Conservation (phyloP, 2,888 invertebrate species). For the Bursaphelenchus okinawaensis region DNA sequence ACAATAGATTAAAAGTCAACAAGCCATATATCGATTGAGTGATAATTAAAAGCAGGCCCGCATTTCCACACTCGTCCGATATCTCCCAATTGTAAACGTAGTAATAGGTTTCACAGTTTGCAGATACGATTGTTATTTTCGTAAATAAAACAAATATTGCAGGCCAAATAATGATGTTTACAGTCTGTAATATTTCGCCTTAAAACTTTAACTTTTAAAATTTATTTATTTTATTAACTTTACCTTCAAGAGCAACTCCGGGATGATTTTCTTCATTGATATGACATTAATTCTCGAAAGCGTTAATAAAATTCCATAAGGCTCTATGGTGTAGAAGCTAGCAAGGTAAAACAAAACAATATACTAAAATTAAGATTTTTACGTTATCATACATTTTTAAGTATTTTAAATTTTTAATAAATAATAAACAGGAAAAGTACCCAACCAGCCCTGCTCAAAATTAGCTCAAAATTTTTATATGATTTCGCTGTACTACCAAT, state of each 20-base stretch:
- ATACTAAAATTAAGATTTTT: neutral
- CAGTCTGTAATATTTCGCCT: too few species aligned
- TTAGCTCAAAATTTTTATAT: too few species aligned
- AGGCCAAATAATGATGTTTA: too few species aligned
- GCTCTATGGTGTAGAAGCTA: neutral
- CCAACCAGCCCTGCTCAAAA: too few species aligned
- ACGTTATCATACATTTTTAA: neutral
- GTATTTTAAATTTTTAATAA: too few species aligned
- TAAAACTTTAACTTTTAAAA: neutral
- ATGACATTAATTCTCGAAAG: neutral
- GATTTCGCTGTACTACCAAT: too few species aligned
- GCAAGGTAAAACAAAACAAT: neutral
- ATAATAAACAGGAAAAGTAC: too few species aligned
- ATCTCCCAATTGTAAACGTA: neutral
- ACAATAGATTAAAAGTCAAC: neutral
- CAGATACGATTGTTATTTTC: too few species aligned
- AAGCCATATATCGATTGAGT: neutral
- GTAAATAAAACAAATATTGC: too few species aligned
- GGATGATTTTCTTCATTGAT: neutral
- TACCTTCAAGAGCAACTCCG: neutral
- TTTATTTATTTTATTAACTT: neutral
- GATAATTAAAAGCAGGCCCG: neutral
- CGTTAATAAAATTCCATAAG: neutral
- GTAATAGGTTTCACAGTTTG: neutral
- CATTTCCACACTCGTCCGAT: neutral